Evolutionary conservation across 2,888 invertebrate species (phyloP), one percentile per base, ranked within the genome.

Genomic region (Oscheius onirici): DNA sequence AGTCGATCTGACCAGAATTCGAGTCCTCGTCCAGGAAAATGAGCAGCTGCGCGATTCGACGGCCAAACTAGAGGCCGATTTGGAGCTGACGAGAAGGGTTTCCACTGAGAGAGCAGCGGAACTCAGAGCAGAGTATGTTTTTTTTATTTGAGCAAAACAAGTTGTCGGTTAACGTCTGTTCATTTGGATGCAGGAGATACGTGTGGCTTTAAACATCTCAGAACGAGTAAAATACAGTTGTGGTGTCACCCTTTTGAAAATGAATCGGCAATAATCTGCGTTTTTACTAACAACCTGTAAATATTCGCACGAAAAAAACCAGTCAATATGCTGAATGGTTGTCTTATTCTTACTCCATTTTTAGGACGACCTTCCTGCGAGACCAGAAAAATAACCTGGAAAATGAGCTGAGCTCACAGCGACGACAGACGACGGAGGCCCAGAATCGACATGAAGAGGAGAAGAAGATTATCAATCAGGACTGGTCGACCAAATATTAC

Each of bases 21-120:
- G 77, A n/a, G 58, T 54, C 10, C 28, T 77, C 0, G 54, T 71
- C 1, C 70, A 70, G 43, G 76, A 79, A 13, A 77, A 74, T 41
- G 66, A 71, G 22, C 55, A 70, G 11, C 41, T 79, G 5, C 28
- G 46, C 5, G 73, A 73, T 1, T 34, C 40, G 26, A 66, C 40
- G 11, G 52, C n/a, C 10, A 58, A 58, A 58, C 15, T 41, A 6
- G 58, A 58, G 22, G 58, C 58, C 20, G 58, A 58, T 58, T 20
- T 58, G 17, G 58, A 58, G 41, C 13, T 58, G 11, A 40, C 58
- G 2, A 40, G 58, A 2, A 58, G 41, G 17, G 41, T 58, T 41
- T 40, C 58, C n/a, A 58, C 41, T 41, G 58, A 58, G 41, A 1
- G 40, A 5, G 58, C 43, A 1, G 58, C 24, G 6, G 54, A 55